Base-by-base conservation (phyloP, 2,888 invertebrate species). In the Caenorhabditis virilis region DNA sequence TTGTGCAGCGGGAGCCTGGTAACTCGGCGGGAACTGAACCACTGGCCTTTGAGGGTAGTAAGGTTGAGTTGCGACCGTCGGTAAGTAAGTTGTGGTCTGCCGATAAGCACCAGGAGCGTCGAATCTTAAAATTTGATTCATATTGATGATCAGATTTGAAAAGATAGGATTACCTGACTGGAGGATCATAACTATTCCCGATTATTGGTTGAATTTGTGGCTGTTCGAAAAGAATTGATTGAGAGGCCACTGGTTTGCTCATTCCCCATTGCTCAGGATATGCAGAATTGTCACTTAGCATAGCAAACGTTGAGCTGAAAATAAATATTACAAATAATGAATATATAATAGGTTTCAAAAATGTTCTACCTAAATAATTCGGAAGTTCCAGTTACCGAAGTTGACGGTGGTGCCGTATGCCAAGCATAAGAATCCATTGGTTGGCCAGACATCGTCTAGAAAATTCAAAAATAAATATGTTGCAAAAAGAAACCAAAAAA, bases 291-390 rank as follows among this genome's bases (percentile, higher is more conserved):
- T 73, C 75, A 41, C 56, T 59, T 27, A 76, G 54, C 70, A 76
- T 73, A 30, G 75, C 75, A 45, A 71, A 72, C 25, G 75, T 73
- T 1, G 75, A 71, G 26, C 72, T 70, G 49, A 67, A 71, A 7
- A 65, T 41, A 9, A 16, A 41, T 13, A 13, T 23, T 23, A 46
- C 15, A 9, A 23, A 46, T 23, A 46, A 13, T 46, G 46, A 11
- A 20, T 13, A 20, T 11, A 23, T 9, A 15, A n/a, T 46, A 25
- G 1, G 15, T 46, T 15, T n/a, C n/a, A n/a, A n/a, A n/a, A n/a
- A n/a, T n/a, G 33, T 48, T 35, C n/a, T 7, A 62, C 57, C 62
- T 62, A 27, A 60, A 65, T 47, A 65, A 57, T 50, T 72, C 72
- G 38, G 72, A 69, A n/a, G 72, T 72, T 33, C 67, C 72, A 16